Evolutionary conservation across 2,797 vertebrate species (phyloP).

Genomic region (Garrulus glandarius): DNA sequence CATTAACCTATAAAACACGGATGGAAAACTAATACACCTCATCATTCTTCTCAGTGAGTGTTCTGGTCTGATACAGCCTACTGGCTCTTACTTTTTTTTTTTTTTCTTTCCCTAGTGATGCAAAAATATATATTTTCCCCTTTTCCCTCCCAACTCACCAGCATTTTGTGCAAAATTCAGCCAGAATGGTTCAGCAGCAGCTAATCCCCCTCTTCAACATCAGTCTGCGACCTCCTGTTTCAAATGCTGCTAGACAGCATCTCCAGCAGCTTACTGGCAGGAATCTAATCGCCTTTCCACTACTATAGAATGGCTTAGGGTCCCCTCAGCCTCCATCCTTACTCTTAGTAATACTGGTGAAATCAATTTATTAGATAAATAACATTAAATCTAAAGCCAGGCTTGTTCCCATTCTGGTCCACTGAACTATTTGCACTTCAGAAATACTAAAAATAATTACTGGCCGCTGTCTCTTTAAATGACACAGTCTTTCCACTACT

Average conservation of each 20-base stretch:
- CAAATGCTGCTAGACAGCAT: neutral
- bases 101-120: neutral
- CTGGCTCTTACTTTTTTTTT: neutral
- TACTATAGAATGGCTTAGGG: neutral
- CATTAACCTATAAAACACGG: slow-evolving; percentile 33
- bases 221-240: neutral
- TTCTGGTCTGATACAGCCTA: neutral
- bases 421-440: neutral
- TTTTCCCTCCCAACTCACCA: rapidly evolving
- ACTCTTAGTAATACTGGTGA: neutral
- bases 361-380: neutral
- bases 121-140: neutral
- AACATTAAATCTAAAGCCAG: neutral
- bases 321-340: neutral
- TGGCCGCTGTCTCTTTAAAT: neutral
- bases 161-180: neutral
- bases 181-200: neutral
- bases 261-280: slow-evolving; percentile 10
- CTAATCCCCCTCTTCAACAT: neutral
- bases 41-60: neutral
- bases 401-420: neutral
- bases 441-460: neutral
- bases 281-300: slow-evolving; percentile 11
- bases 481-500: neutral
- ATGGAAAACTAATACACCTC: neutral